Percentiles rank a stretch among this genome's conserved stretches.
phyloP scores from a whole-genome alignment of 2,113 vertebrate species.

The Ammospiza caudacuta region DNA sequence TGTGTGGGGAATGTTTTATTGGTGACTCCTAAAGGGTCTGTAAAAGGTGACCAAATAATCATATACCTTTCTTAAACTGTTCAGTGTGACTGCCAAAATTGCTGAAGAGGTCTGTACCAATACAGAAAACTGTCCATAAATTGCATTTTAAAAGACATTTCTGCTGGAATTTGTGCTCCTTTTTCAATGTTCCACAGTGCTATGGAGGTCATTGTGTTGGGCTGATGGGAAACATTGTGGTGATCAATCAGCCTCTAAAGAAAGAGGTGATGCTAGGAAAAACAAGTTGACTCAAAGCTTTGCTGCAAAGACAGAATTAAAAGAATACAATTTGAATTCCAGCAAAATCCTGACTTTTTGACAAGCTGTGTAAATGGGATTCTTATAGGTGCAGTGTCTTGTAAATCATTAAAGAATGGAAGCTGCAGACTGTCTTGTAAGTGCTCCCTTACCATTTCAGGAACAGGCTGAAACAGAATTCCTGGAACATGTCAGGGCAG shows the following conservation, averaged over 20 bases:
- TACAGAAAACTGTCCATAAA: neutral
- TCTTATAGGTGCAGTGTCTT: neutral
- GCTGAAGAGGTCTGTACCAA: neutral
- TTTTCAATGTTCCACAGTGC: neutral
- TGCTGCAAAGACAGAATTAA: neutral
- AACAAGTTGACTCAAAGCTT: neutral
- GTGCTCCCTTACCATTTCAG: neutral
- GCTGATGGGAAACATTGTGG: neutral
- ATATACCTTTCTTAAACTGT: neutral
- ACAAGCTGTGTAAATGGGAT: neutral
- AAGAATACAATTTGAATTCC: neutral
- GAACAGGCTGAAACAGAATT: neutral
- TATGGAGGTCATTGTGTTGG: neutral
- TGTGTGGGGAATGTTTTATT: neutral
- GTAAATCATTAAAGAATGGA: neutral
- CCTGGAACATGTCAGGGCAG: slow-evolving; percentile 2
- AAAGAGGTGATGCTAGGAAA: neutral
- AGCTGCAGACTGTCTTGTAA: neutral
- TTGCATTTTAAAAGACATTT: neutral
- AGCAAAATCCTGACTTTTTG: neutral
- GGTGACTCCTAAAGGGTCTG: neutral
- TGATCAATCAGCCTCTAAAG: neutral
- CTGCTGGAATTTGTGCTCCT: neutral
- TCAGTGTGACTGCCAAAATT: neutral
- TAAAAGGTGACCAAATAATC: neutral